Percentiles rank a stretch among this genome's conserved stretches.
Evolutionary conservation across 2,888 invertebrate genomes (phyloP).

Genomic region (Malthinus flaveolus): DNA sequence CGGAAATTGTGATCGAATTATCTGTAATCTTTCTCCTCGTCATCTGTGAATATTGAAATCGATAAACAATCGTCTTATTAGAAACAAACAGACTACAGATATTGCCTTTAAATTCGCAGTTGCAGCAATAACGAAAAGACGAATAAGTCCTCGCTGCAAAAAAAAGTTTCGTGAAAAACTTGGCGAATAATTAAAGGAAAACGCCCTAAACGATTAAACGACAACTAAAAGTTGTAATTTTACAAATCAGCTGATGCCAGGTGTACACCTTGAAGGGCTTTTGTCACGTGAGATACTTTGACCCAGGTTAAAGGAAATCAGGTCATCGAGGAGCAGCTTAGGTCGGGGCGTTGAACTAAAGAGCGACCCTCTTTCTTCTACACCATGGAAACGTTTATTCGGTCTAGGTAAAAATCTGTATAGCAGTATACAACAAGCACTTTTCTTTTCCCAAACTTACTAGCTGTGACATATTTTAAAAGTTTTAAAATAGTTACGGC

Average conservation of each 20-base stretch:
- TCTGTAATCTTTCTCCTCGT: no score
- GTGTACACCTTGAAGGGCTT: conserved; percentile 38
- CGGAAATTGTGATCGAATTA: no score
- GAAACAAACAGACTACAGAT: no score
- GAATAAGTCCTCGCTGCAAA: no score
- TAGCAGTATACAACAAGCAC: conserved; percentile 16
- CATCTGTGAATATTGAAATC: no score
- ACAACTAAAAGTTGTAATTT: conserved; percentile 13
- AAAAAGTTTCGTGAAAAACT: no score
- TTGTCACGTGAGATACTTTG: conserved; percentile 39
- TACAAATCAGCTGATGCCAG: conserved; percentile 43
- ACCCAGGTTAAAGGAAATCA: conserved; percentile 45
- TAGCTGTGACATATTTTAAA: conserved; percentile 10
- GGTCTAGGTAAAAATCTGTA: conserved; percentile 21
- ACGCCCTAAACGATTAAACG: not conserved
- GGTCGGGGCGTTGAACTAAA: conserved; percentile 47
- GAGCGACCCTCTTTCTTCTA: conserved; percentile 20
- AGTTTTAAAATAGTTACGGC: not conserved
- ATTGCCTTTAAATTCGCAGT: no score
- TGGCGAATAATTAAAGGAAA: no score
- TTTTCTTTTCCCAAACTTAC: conserved; percentile 1
- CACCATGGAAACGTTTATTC: conserved; percentile 21
- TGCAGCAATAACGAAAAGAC: no score
- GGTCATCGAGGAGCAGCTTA: conserved; percentile 44
- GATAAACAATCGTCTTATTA: no score